These are phyloP conservation scores for Psammodynastes pulverulentus DNA, from an alignment of 2,113 vertebrate genomes.

Conservation along the genomic window DNA sequence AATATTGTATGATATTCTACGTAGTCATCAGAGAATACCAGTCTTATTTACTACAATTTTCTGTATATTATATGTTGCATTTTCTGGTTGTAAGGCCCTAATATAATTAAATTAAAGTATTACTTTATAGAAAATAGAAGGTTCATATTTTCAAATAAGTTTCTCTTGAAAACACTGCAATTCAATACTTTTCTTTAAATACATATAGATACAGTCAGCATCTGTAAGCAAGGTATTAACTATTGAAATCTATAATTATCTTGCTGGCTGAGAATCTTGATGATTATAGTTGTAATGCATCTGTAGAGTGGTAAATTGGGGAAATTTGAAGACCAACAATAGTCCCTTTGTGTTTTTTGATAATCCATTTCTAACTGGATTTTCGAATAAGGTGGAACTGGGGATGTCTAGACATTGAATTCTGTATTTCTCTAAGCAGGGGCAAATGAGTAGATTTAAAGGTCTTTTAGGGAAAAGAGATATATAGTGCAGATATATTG, in stretches of 20 bases:
- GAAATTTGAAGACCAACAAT: not conserved
- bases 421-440: not conserved
- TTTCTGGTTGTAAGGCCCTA: not conserved
- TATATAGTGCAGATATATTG: not conserved
- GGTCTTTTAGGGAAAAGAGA: not conserved
- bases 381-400: not conserved
- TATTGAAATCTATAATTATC: not conserved
- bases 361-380: not conserved
- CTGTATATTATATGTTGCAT: not conserved
- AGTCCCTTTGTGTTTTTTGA: not conserved
- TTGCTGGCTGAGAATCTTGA: not conserved
- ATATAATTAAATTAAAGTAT: not conserved
- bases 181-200: not conserved
- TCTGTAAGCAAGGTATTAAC: not conserved
- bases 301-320: not conserved
- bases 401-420: not conserved
- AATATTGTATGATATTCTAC: conserved; percentile 29
- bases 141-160: not conserved
- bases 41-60: not conserved
- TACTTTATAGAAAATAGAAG: not conserved
- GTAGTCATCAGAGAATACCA: not conserved
- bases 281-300: not conserved
- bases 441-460: not conserved
- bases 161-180: not conserved
- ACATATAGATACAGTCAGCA: not conserved